Evolutionary conservation across 2,888 invertebrate genomes (phyloP), one percentile per base, ranked within the genome.

Genomic region (Agrochola circellaris): DNA sequence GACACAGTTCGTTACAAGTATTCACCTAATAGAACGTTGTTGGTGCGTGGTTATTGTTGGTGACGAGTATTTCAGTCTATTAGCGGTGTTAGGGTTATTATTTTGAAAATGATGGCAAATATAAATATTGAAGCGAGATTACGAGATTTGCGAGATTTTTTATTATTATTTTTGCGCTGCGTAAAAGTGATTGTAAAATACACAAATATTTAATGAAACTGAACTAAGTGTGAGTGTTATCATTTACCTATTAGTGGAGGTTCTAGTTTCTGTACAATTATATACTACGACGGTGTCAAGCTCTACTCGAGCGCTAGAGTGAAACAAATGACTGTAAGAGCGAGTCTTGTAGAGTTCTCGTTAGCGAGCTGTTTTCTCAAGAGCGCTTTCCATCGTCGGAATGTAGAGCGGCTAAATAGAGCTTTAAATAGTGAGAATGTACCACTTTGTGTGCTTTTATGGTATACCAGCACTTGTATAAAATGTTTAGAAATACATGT

Each of bases 281-380:
- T 20, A 11, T 34, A 64, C 60, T 66, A 30, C 23, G 30, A 23
- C 48, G 64, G 75, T 82, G 75, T 85, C 66, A 71, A 76, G 61
- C 15, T 60, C 72, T 26, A 65, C 75, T 61, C 56, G 20, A 73
- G 56, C 13, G 7, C n/a, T 54, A 61, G 6, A 84, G 61, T 73
- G 81, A 71, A 84, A 84, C 65, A 74, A 84, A 74, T 81, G 56
- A 38, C 69, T 51, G 42, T 66, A 23, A 73, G 71, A 70, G 66
- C 42, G 70, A 78, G 67, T 26, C 64, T n/a, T 45, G 60, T 71
- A 65, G 65, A 76, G 73, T 68, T 75, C 85, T 79, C 79, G 79
- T 84, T 82, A 84, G 71, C 65, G 8, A 62, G 66, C 61, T 51
- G 76, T 85, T 75, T 79, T 54, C 82, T 71, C 62, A 60, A 84